Conservation (phyloP, 1,140 invertebrate genomes). For the Lucilia cuprina region DNA sequence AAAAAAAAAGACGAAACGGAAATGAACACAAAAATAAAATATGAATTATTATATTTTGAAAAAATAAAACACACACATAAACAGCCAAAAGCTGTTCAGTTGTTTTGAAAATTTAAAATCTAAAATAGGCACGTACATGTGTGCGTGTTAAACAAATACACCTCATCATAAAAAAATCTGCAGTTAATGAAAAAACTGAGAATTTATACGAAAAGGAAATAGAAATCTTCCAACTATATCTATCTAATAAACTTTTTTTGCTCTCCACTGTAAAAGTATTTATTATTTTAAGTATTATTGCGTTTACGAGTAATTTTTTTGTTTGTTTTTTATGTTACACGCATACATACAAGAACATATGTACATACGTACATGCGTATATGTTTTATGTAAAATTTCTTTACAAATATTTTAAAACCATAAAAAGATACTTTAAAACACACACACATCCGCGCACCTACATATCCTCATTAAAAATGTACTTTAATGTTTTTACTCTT, state of each 20-base stretch:
- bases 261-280: neutral
- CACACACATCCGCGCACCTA: neutral
- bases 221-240: neutral
- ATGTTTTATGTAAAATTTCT: too few relatives aligned
- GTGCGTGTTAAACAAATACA: too few relatives aligned
- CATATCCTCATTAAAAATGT: neutral
- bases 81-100: too few relatives aligned
- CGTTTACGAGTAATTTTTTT: neutral
- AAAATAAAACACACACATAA: neutral
- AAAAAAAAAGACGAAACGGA: neutral
- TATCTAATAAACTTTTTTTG: neutral
- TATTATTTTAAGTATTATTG: neutral
- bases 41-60: neutral
- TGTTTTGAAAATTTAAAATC: too few relatives aligned
- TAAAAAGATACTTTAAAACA: too few relatives aligned
- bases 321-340: neutral
- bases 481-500: neutral
- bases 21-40: neutral
- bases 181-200: too few relatives aligned
- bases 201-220: too few relatives aligned
- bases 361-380: too few relatives aligned
- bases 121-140: too few relatives aligned
- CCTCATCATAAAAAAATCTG: too few relatives aligned
- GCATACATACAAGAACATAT: too few relatives aligned
- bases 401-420: too few relatives aligned